A percentile compares a stretch with the other conserved stretches of the same genome.
These are phyloP conservation scores for Sceloporus tristichus DNA, from an alignment of 2,113 vertebrate genomes.

Conservation along the genomic window DNA sequence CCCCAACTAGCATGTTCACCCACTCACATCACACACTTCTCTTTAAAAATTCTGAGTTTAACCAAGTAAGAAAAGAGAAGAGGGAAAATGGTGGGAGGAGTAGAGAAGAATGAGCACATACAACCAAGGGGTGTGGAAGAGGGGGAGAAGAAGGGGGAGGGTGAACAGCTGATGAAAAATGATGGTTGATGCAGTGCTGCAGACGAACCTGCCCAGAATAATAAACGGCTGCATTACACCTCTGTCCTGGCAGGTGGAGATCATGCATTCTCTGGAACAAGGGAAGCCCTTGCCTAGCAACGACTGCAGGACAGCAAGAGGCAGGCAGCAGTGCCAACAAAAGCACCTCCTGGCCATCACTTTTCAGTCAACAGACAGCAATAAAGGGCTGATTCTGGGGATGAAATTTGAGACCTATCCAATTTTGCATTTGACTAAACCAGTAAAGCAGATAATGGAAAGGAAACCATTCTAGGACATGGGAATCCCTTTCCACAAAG, in stretches of 20 bases:
- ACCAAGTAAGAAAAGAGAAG: slow-evolving; percentile 21
- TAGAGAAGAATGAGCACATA: background rate
- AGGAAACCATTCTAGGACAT: background rate
- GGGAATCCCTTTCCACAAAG: background rate
- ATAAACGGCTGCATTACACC: slow-evolving; percentile 58
- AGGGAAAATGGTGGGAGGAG: background rate
- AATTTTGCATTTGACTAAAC: background rate
- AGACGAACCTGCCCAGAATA: slow-evolving; percentile 75
- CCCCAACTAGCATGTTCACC: background rate
- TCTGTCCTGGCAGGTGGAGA: slow-evolving; percentile 45
- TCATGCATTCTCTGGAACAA: rapidly evolving
- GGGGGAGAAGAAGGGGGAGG: slow-evolving; percentile 52
- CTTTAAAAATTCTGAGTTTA: slow-evolving; percentile 24
- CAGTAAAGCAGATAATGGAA: rapidly evolving
- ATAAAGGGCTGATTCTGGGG: background rate
- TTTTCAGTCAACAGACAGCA: background rate
- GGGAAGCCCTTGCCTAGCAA: background rate
- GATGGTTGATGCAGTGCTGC: slow-evolving; percentile 51
- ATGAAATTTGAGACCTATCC: rapidly evolving
- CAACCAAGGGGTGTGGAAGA: background rate
- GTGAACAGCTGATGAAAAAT: slow-evolving; percentile 55
- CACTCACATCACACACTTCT: slow-evolving; percentile 10
- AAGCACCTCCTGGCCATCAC: background rate
- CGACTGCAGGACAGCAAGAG: background rate
- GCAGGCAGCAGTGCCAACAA: background rate